Evolutionary conservation across 2,888 invertebrate genomes (phyloP).

Genomic region (Volucella bombylans): DNA sequence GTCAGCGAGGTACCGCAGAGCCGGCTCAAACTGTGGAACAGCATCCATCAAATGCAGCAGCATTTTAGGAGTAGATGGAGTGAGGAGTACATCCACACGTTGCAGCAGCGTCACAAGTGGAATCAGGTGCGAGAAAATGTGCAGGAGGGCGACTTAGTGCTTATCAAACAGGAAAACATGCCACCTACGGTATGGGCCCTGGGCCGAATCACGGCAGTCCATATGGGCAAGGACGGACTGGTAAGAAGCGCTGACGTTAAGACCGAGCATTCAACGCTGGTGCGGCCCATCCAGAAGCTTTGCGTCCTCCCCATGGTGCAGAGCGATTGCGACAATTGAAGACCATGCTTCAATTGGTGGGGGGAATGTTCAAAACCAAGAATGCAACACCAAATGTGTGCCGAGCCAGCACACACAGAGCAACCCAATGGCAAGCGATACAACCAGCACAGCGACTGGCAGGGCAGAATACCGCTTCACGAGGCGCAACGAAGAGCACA

Average conservation of each 20-base stretch:
- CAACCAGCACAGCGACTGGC: too few species aligned
- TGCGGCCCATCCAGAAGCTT: slow-evolving; percentile 13
- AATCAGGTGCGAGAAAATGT: not conserved
- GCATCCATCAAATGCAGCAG: too few species aligned
- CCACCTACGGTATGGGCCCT: not conserved
- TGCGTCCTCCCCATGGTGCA: slow-evolving; percentile 9
- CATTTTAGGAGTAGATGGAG: slow-evolving; percentile 3
- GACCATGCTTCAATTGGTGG: not conserved
- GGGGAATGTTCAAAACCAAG: not conserved
- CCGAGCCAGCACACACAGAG: too few species aligned
- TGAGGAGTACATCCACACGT: not conserved
- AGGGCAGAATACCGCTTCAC: too few species aligned
- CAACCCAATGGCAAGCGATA: too few species aligned
- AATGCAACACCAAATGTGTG: too few species aligned
- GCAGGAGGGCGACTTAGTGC: not conserved
- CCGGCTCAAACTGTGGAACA: slow-evolving; percentile 18
- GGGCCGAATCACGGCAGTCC: not conserved
- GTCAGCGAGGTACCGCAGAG: slow-evolving; percentile 10
- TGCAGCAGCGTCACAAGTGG: not conserved
- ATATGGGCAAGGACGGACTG: not conserved
- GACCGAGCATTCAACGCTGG: slow-evolving; percentile 4
- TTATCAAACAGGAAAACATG: slow-evolving; percentile 18
- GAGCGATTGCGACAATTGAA: not conserved
- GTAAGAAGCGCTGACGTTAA: slow-evolving; percentile 3
- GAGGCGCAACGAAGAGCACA: too few species aligned